phyloP scores from a whole-genome alignment of 2,113 vertebrate species.

The Petrocephalus zakoni region DNA sequence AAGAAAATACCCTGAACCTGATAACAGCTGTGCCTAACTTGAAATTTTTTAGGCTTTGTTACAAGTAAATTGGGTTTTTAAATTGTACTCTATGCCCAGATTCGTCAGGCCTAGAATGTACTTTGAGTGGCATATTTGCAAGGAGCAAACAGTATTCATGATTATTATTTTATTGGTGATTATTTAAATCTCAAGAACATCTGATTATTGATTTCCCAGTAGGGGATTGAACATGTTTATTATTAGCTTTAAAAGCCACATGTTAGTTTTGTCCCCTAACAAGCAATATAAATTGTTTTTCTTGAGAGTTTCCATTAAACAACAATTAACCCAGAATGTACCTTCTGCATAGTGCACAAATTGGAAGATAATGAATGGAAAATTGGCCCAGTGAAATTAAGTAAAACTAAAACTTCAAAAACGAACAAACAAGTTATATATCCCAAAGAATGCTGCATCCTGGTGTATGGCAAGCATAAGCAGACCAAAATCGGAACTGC shows the following conservation, averaged over 20 bases:
- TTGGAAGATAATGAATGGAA: conserved; percentile 46
- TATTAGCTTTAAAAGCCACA: conserved; percentile 17
- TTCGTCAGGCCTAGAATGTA: neutral
- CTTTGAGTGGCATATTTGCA: neutral
- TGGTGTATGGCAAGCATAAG: conserved; percentile 24
- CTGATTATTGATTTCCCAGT: conserved; percentile 21
- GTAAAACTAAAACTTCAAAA: conserved; percentile 38
- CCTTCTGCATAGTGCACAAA: conserved; percentile 42
- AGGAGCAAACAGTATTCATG: neutral
- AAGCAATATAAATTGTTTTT: conserved; percentile 27
- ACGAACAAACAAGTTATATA: conserved; percentile 33
- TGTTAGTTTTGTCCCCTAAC: conserved; percentile 8
- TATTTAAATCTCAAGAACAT: conserved; percentile 8
- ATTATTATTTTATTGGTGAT: conserved; percentile 21
- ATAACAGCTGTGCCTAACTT: neutral
- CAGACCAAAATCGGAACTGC: conserved; percentile 12
- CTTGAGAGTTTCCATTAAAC: conserved; percentile 38
- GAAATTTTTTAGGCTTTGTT: neutral
- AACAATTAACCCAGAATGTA: conserved; percentile 42
- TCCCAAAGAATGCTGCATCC: conserved; percentile 29
- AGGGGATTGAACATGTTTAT: conserved; percentile 17
- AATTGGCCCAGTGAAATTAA: conserved; percentile 44
- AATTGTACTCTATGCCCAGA: neutral
- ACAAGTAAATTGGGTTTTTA: neutral
- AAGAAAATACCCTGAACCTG: neutral